Base-by-base conservation (phyloP, 2,888 invertebrate species). In the Pegoplata infirma region DNA sequence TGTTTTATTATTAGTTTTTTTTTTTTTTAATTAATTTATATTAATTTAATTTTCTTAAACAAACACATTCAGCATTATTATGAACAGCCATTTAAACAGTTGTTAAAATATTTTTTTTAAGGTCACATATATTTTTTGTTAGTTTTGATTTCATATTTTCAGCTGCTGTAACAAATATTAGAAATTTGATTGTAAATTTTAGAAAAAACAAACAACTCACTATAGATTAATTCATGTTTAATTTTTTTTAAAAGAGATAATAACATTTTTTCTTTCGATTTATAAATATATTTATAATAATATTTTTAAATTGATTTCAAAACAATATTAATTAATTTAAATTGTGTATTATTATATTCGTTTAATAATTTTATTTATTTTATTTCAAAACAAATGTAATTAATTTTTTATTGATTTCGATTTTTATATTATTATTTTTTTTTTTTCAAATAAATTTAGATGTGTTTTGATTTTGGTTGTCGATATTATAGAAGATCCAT, bases 201-300 rank as follows among this genome's bases (percentile, higher is more conserved):
- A n/a, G n/a, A 40, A n/a, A 36, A 12, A 12, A 12, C 10, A 36
- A 17, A n/a, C 16, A 59, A 86, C 86, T 86, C 85, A 86, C 86
- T 84, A 75, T 82, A 77, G 49, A 84, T 59, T n/a, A 87, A 81
- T 66, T 86, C 84, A 78, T 85, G 74, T 84, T 83, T 86, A 19
- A 86, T 81, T 83, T 82, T 80, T 80, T 83, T 83, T 8, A 87
- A 76, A 56, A 83, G 71, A 10, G 36, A 53, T 67, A 67, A 36
- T 0, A 74, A 23, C 67, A 74, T 74, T n/a, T 28, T 28, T 32
- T 63, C 14, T 5, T 36, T 36, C 17, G 10, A 21, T 40, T 44
- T 19, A 47, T 55, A 25, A 25, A 5, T 25, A 25, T 25, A 1
- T 36, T 36, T 36, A 3, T 2, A 25, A 25, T n/a, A 5, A 36